Evolutionary conservation across 2,113 vertebrate species (phyloP), one percentile per base, ranked within the genome.

Genomic region (Leptobrachium leishanense): DNA sequence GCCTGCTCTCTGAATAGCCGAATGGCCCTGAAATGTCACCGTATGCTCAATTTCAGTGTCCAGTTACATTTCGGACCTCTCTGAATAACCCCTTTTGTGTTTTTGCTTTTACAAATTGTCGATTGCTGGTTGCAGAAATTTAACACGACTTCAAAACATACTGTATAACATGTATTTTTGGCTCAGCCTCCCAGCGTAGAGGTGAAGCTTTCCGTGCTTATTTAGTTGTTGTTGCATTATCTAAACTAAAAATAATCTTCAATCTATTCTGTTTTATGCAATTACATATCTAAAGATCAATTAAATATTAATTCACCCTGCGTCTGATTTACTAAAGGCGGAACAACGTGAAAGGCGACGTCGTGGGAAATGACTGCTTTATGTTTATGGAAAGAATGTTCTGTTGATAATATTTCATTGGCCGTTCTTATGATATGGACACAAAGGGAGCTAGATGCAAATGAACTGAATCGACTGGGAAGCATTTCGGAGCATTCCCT

Each of bases 321-420:
- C 7, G 68, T 70, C 68, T n/a, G 43, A 70, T 70, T 70, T 70
- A 31, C 68, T 70, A 50, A 70, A 70, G 43, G 44, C 7, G 12
- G 40, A 50, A 50, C 46, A 50, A 50, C 46, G 46, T 50, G 46
- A 66, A 40, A 11, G 67, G 41, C n/a, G 67, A 70, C 44, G 5
- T 8, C 4, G 46, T 20, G 68, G 43, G 68, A 70, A 15, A 70
- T 50, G 44, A 70, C 7, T 31, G 50, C 46, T 43, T 50, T 6
- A 70, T 50, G 68, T 50, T 13, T 15, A 70, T 70, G 68, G 43
- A 68, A 43, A 44, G 20, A 31, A 31, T 68, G 10, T 70, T 46
- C 43, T 46, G 44, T 70, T 46, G 68, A n/a, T 50, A 70, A 50
- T 70, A 31, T 70, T 70, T 44, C 13, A 46, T 46, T 50, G 43